Evolutionary conservation across 2,888 invertebrate species (phyloP), one percentile per base, ranked within the genome.

Genomic region (Temnothorax ravouxi): DNA sequence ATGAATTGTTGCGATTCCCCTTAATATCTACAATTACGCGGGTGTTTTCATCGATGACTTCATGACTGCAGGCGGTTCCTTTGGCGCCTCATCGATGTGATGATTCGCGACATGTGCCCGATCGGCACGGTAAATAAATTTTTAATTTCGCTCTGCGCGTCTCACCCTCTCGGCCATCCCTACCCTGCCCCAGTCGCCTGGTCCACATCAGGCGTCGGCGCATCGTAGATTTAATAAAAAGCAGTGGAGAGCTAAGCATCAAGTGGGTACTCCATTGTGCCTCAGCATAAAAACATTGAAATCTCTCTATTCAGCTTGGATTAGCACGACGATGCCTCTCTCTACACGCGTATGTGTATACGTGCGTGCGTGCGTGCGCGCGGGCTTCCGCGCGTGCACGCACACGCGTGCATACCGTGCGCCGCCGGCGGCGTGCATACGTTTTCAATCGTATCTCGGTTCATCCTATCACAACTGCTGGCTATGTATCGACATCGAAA

Each of bases 241-340:
- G 92, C 90, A 92, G 91, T 91, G 89, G 91, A 91, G 91, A 92
- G 93, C 91, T 91, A 93, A 92, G 93, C 93, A 94, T 94, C 93
- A 93, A 94, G 94, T 94, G 93, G 92, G 92, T 91, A 91, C 92
- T 91, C 94, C 92, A 94, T 94, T 94, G 94, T 94, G 92, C 92
- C 91, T 90, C 91, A 91, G 91, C 93, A 94, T 94, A 93, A 94
- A 94, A 94, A 94, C 94, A 94, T 94, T 93, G 94, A 94, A 94
- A 94, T 94, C 94, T 94, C 93, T 93, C 93, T 93, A 94, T 94
- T 94, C 94, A 94, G 87, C 88, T 86, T 88, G 94, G 94, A 94
- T 94, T 94, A 94, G 91, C 91, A 90, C 81, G 83, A 82, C 82
- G 85, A 86, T 90, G 86, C 72, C 59, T 50, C 79, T 80, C 79